Percentiles rank a stretch among this genome's conserved stretches.
phyloP scores from a whole-genome alignment of 2,113 vertebrate species.

The Pangasianodon hypophthalmus region DNA sequence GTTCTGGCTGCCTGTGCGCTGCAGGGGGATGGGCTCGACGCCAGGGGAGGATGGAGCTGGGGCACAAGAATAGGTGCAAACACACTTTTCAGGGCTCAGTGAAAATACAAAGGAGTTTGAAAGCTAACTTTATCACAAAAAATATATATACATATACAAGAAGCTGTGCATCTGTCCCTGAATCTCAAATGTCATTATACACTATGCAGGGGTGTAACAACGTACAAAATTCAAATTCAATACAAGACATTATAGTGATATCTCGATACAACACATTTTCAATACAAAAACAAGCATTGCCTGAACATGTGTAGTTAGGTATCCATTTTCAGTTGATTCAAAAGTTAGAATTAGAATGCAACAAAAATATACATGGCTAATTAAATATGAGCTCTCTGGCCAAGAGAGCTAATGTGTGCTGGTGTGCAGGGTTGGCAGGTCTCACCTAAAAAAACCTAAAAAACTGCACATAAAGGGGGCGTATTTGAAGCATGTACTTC shows the following conservation, averaged over 20 bases:
- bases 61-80: constrained; percentile 93
- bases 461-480: not conserved
- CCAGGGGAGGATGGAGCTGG: constrained; percentile 98
- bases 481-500: not conserved
- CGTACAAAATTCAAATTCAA: not conserved
- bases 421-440: not conserved
- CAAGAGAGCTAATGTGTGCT: not conserved
- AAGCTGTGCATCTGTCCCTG: not conserved
- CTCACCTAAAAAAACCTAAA: not conserved
- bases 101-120: constrained; percentile 67
- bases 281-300: not conserved
- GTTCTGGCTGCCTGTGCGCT: constrained; percentile 96
- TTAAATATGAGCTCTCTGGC: not conserved
- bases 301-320: not conserved
- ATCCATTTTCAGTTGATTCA: too few relatives aligned
- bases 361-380: not conserved
- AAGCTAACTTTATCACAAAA: not conserved
- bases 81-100: constrained; percentile 95
- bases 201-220: not conserved
- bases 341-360: not conserved
- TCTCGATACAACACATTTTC: not conserved
- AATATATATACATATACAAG: not conserved
- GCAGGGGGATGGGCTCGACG: constrained; percentile 98
- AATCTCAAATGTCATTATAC: not conserved
- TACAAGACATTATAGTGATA: not conserved